Evolutionary conservation across 2,888 invertebrate species (phyloP).

Genomic region (Barypeithes pellucidus): DNA sequence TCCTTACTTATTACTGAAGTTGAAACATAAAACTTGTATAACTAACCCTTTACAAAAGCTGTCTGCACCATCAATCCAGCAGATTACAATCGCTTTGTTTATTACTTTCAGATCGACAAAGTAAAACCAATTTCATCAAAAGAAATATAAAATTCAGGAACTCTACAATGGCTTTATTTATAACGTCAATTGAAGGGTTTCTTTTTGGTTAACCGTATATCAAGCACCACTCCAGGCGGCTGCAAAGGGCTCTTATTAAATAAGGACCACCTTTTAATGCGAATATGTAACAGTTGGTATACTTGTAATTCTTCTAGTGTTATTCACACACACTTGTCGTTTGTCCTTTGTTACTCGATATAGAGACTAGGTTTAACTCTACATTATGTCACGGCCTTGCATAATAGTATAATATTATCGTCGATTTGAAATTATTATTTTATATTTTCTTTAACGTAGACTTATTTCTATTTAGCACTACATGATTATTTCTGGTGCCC

Average conservation of each 20-base stretch:
- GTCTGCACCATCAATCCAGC: background rate
- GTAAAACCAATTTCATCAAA: slow-evolving; percentile 28
- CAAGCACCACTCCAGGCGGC: slow-evolving; percentile 24
- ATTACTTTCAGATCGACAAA: slow-evolving; percentile 10
- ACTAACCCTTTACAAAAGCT: background rate
- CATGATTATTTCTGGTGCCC: no score
- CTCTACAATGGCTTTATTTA: slow-evolving; percentile 34
- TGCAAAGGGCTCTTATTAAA: slow-evolving; percentile 41
- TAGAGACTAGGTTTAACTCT: slow-evolving; percentile 19
- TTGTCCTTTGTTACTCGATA: slow-evolving; percentile 33
- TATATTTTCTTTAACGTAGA: no score
- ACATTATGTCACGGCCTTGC: background rate
- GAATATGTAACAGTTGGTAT: slow-evolving; percentile 63
- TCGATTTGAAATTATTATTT: no score
- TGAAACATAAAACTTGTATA: background rate
- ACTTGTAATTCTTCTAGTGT: slow-evolving; percentile 58
- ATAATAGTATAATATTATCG: background rate
- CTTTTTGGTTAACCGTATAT: slow-evolving; percentile 31
- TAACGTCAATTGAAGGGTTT: slow-evolving; percentile 36
- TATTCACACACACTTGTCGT: slow-evolving; percentile 48
- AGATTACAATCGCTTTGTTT: slow-evolving; percentile 13
- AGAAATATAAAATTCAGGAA: slow-evolving; percentile 17
- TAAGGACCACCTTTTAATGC: slow-evolving; percentile 57
- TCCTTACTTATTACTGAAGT: no score
- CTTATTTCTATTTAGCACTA: no score